phyloP scores from a whole-genome alignment of 2,797 vertebrate species.

The Poeciliopsis gracilis region DNA sequence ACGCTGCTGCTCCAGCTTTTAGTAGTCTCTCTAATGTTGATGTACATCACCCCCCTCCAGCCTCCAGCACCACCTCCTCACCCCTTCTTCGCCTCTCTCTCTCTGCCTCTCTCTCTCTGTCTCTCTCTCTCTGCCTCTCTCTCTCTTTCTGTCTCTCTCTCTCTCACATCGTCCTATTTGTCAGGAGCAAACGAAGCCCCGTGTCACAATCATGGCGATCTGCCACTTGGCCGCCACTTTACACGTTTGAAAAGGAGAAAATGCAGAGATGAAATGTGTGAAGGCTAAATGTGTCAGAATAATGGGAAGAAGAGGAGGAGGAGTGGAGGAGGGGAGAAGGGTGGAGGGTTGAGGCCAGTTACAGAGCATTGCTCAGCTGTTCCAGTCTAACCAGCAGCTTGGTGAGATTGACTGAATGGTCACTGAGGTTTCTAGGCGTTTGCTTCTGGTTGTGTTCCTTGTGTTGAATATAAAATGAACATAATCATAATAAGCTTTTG shows the following conservation, averaged over 20 bases:
- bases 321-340: neutral
- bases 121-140: no score
- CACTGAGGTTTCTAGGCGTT: slow-evolving; percentile 1
- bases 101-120: no score
- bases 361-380: slow-evolving; percentile 37
- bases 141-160: no score
- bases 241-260: slow-evolving; percentile 25
- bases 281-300: slow-evolving; percentile 51
- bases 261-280: slow-evolving; percentile 24
- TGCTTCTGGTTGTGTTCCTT: neutral
- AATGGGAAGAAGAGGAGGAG: slow-evolving; percentile 14
- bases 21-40: slow-evolving; percentile 13
- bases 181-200: slow-evolving; percentile 44
- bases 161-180: slow-evolving; percentile 26
- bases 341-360: slow-evolving; percentile 17
- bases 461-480: neutral
- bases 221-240: slow-evolving; percentile 37
- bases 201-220: slow-evolving; percentile 46
- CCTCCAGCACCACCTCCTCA: neutral
- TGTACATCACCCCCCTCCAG: neutral
- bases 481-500: neutral
- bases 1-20: slow-evolving; percentile 5
- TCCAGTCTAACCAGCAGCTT: slow-evolving; percentile 51
- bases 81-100: neutral
- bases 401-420: slow-evolving; percentile 50